phyloP scores from a whole-genome alignment of 2,113 vertebrate species.

The Catharus bicknelli region DNA sequence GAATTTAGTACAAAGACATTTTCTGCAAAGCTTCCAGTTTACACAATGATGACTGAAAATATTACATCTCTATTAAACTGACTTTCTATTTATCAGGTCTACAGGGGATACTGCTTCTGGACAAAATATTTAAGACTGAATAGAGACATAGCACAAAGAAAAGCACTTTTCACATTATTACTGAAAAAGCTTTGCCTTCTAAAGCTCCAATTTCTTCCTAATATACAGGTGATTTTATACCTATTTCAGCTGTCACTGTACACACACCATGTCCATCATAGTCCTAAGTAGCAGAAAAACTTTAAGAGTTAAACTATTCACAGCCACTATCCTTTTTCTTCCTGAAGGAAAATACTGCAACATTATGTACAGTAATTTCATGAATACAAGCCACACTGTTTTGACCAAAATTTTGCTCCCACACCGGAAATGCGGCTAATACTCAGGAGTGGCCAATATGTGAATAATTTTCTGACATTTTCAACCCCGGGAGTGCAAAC shows the following conservation, averaged over 20 bases:
- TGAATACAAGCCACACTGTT: no score
- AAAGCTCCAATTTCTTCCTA: background rate
- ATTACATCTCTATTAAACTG: background rate
- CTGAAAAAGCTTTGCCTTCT: background rate
- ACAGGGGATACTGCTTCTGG: background rate
- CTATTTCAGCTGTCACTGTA: background rate
- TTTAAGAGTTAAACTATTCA: background rate
- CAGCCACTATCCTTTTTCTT: background rate
- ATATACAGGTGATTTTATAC: background rate
- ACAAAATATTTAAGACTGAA: background rate
- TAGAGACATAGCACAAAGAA: background rate
- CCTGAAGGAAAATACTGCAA: background rate
- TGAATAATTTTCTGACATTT: no score
- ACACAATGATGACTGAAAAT: background rate
- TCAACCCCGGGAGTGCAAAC: no score
- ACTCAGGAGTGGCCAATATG: no score
- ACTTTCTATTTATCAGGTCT: background rate
- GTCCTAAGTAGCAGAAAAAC: background rate
- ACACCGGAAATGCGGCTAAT: no score
- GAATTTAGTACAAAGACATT: background rate
- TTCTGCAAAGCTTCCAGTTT: background rate
- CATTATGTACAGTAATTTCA: background rate
- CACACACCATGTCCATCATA: background rate
- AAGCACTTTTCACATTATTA: background rate
- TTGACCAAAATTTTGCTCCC: no score